Base-by-base conservation (phyloP, 2,113 vertebrate genomes). In the Ariopsis seemanni region DNA sequence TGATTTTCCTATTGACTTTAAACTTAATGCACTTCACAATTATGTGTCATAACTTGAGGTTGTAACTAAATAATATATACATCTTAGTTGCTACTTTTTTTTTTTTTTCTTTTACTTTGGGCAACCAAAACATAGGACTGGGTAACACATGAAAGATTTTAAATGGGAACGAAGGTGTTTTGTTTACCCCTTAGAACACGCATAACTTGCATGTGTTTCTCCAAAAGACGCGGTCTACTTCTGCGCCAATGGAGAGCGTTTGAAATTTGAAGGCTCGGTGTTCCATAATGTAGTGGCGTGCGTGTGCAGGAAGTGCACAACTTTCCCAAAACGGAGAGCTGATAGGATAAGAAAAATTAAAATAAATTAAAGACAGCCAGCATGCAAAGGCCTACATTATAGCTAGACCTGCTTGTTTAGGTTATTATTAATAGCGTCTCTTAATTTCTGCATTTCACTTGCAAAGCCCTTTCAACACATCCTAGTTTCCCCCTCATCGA, bases 401-500 rank as follows among this genome's bases (percentile, higher is more conserved):
- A 30, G 4, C 58, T 42, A 60, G 30, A 42, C 30, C 79, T 60
- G 79, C 58, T 82, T 82, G 79, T 62, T 81, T 81, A 11, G 6
- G 9, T 18, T 22, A 20, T 34, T 34, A 27, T 7, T 7, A 20
- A 53, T 18, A 72, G 65, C 7, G 22, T 80, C 78, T 82, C 53
- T 67, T 14, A 18, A 10, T 84, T 82, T 48, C 27, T 71, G 55
- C 53, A 58, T 18, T 27, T 27, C 69, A 82, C 67, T 55, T 72
- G 27, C 86, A 72, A 2, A 86, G n/a, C 27, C 71, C 48, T 25
- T 81, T 82, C 27, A 80, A 52, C 78, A 88, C 79, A 71, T 84
- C 83, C 60, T 27, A 53, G 18, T 53, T 79, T 65, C 84, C 55
- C 74, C 42, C 62, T 80, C 50, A 11, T 48, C 27, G 53, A 55